Conservation (phyloP, 2,113 vertebrate genomes). For the Hippopotamus amphibius region DNA sequence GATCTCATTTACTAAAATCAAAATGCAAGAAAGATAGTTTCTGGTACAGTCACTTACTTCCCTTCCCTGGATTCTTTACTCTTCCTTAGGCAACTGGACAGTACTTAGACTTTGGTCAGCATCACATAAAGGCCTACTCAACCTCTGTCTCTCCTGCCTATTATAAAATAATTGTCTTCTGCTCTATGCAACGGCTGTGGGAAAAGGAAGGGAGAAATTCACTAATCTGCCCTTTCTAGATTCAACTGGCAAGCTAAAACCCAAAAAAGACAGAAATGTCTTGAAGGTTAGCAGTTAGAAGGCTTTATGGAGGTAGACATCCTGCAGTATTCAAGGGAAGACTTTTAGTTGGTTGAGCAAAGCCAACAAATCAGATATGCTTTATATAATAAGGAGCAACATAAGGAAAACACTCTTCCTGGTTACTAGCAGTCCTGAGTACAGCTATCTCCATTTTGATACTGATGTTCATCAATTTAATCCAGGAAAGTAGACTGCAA, state of each 20-base stretch:
- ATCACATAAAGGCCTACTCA: constrained; percentile 11
- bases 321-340: neutral
- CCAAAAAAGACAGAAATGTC: neutral
- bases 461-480: constrained; percentile 1
- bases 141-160: neutral
- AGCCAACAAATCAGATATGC: neutral
- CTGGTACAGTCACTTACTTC: neutral
- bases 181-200: neutral
- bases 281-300: neutral
- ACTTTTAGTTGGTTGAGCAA: constrained; percentile 3
- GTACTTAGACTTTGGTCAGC: neutral
- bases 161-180: neutral
- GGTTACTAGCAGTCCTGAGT: neutral
- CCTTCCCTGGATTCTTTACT: neutral
- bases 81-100: neutral
- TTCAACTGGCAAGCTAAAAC: constrained; percentile 31
- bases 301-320: neutral
- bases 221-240: neutral
- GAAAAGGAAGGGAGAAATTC: neutral
- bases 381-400: neutral
- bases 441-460: neutral
- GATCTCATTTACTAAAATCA: constrained; percentile 8
- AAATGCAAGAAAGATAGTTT: constrained; percentile 29
- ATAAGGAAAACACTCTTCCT: neutral
- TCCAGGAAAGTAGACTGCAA: neutral